phyloP scores from a whole-genome alignment of 1,140 invertebrate genomes.

The Rhagoletis zephyria region DNA sequence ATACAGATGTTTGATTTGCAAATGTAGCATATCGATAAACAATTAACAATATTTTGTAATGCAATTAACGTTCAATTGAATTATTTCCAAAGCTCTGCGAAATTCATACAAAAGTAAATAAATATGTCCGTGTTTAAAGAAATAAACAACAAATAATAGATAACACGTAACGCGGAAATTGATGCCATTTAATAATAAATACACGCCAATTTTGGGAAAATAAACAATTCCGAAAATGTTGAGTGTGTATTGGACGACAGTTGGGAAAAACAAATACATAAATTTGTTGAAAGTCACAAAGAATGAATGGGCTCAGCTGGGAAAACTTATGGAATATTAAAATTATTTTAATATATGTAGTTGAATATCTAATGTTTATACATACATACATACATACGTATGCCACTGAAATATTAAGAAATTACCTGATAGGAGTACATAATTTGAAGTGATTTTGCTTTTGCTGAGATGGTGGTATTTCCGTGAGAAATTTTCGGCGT shows the following conservation, averaged over 20 bases:
- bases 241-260: background rate
- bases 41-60: background rate
- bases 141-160: background rate
- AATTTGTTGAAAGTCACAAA: background rate
- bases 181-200: background rate
- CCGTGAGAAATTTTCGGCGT: too few relatives aligned
- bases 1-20: background rate
- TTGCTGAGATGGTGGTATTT: too few relatives aligned
- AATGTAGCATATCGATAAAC: background rate
- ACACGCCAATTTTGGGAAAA: background rate
- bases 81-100: constrained; percentile 13
- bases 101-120: constrained; percentile 8
- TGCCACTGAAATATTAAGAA: background rate
- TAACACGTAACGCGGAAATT: constrained; percentile 25
- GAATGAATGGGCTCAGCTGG: too few relatives aligned
- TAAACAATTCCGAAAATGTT: background rate
- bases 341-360: background rate
- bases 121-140: constrained; percentile 1
- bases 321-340: background rate
- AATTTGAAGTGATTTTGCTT: too few relatives aligned
- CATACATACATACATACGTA: background rate
- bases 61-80: constrained; percentile 32
- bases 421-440: too few relatives aligned
- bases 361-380: background rate
- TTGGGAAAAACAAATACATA: background rate